Evolutionary conservation across 30 jellyfish, hydroid and myxozoan genomes (phyloP).

Genomic region (Hydra vulgaris): DNA sequence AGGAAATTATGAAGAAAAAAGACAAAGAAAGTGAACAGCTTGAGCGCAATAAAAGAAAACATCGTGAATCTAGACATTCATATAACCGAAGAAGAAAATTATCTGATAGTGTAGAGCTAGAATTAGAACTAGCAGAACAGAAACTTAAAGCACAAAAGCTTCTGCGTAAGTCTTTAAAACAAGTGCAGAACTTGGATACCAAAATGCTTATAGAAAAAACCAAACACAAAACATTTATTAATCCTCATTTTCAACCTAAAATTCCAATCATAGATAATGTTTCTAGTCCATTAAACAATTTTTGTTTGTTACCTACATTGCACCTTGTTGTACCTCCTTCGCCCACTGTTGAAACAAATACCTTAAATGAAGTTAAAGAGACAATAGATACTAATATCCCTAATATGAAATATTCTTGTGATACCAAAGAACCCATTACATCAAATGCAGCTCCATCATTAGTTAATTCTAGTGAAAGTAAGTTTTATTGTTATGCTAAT

Average conservation of each 20-base stretch:
- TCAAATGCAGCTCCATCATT: background rate
- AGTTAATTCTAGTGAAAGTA: background rate
- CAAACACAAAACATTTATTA: slow-evolving; percentile 24
- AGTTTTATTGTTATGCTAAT: background rate
- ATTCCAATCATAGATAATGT: slow-evolving; percentile 5
- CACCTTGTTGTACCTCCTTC: background rate
- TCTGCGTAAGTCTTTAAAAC: slow-evolving; percentile 20
- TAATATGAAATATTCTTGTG: background rate
- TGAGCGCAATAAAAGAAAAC: background rate
- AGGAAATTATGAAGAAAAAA: slow-evolving; percentile 7
- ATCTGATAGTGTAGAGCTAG: slow-evolving; percentile 10
- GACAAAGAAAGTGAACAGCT: background rate
- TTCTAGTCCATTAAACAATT: background rate
- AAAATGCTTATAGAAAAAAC: background rate
- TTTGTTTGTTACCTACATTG: background rate
- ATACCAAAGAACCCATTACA: background rate
- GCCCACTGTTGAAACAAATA: background rate
- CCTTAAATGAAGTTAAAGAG: background rate
- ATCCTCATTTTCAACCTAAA: slow-evolving; percentile 28
- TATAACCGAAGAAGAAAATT: background rate
- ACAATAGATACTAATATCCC: background rate
- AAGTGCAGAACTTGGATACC: slow-evolving; percentile 30
- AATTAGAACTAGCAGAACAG: slow-evolving; percentile 26
- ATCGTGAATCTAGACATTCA: slow-evolving; percentile 1
- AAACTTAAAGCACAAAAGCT: slow-evolving; percentile 29